Evolutionary conservation across 1,140 invertebrate species (phyloP).

Genomic region (Neodiprion pinetum): DNA sequence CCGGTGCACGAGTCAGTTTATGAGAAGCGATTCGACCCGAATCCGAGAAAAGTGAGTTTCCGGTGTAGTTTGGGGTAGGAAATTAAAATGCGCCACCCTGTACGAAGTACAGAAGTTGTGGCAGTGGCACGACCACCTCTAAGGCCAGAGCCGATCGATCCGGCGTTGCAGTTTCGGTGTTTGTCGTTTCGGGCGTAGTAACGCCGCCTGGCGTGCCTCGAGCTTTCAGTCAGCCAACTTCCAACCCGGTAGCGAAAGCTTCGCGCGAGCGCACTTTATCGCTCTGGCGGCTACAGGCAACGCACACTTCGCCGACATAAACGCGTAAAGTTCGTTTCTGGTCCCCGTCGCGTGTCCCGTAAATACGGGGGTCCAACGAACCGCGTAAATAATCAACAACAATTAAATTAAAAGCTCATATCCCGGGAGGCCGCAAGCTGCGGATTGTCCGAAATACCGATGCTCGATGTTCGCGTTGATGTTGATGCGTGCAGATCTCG

Average conservation of each 20-base stretch:
- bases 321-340: neutral
- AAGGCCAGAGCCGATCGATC: neutral
- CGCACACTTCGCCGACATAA: too few species aligned
- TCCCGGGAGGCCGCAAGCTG: neutral
- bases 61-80: neutral
- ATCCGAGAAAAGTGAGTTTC: too few species aligned
- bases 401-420: neutral
- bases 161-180: neutral
- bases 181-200: neutral
- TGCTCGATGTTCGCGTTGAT: too few species aligned
- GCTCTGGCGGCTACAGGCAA: neutral
- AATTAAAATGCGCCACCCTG: neutral
- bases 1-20: too few species aligned
- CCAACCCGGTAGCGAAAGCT: neutral
- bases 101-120: neutral
- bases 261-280: neutral
- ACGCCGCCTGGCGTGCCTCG: neutral
- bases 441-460: too few species aligned
- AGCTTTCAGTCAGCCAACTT: neutral
- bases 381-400: constrained; percentile 1
- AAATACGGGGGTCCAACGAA: neutral
- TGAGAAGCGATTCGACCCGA: too few species aligned
- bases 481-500: too few species aligned
- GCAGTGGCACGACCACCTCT: neutral
- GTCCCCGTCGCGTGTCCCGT: neutral